These are phyloP conservation scores for Grapholita molesta DNA, from an alignment of 1,140 invertebrate species.

Conservation along the genomic window DNA sequence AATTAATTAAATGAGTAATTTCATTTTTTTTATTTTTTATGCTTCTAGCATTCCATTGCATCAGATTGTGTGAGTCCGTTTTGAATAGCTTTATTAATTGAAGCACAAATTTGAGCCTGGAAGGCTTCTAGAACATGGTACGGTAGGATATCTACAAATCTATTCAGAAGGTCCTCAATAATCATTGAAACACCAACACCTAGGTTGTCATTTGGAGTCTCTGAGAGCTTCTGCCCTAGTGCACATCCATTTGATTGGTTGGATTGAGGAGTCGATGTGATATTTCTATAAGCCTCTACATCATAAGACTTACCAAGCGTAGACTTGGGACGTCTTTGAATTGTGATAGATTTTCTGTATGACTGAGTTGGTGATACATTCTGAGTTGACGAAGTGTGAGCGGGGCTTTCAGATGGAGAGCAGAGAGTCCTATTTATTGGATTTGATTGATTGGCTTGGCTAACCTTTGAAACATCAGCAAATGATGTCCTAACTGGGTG, in stretches of 20 bases:
- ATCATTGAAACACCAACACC: no score
- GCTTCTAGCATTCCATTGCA: constrained; percentile 26
- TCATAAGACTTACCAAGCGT: constrained; percentile 3
- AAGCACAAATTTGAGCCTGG: no score
- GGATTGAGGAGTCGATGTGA: not conserved
- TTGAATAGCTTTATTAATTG: not conserved
- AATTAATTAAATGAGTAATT: constrained; percentile 18
- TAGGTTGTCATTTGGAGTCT: not conserved
- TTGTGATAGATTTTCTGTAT: not conserved
- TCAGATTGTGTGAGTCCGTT: not conserved
- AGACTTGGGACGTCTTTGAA: not conserved
- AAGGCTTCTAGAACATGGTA: no score
- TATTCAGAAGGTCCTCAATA: no score
- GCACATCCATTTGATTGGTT: constrained; percentile 6
- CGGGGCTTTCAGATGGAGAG: not conserved
- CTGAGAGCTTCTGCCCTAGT: not conserved
- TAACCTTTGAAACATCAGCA: not conserved
- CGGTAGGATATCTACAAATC: no score
- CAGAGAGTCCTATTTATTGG: not conserved
- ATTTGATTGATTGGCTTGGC: not conserved
- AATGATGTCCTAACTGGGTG: not conserved
- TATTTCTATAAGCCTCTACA: not conserved
- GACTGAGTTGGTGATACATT: not conserved
- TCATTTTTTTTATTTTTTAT: constrained; percentile 24
- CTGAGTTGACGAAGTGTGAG: not conserved